Evolutionary conservation across 2,113 vertebrate genomes (phyloP), one percentile per base, ranked within the genome.

Genomic region (Bufo gargarizans): DNA sequence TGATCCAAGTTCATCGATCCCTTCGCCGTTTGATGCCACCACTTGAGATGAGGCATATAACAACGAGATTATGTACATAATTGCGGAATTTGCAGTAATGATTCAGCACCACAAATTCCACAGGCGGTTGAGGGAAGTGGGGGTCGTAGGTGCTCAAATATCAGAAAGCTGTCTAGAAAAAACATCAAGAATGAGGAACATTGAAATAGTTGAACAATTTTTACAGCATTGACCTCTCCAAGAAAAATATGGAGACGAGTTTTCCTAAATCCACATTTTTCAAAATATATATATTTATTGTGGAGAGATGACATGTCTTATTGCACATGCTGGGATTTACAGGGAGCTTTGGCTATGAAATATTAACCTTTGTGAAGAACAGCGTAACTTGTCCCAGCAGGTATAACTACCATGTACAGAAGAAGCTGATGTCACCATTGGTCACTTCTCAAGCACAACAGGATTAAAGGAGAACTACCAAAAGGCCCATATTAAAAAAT

Each of bases 231-330:
- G 17, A 13, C 12, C 20, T 53, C 49, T 83, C 87, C 87, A 88
- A 88, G 71, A 77, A 77, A 65, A 88, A 84, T 19, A 83, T 10
- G n/a, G 45, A 61, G 53, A 77, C 49, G 81, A 81, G 22, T 81
- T 81, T 33, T 45, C 78, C 78, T 45, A 43, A 59, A 80, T 55
- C 9, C 72, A 76, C 47, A 56, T 78, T 78, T 80, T 55, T 22
- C 33, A 0, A 12, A 33, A 80, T 56, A 58, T n/a, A 33, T 33
- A 33, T 33, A 33, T 33, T 33, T 84, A 22, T 9, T 20, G 61
- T 65, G 56, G 50, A 86, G 72, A 77, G 63, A 20, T 77, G 3
- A 33, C 19, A 56, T 72, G 74, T 2, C 8, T 72, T 33, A 12
- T 17, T n/a, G 22, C 63, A 13, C 17, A 56, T 74, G 49, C 22